These are phyloP conservation scores for Bettongia penicillata DNA, from an alignment of 2,113 vertebrate genomes.

Conservation along the genomic window DNA sequence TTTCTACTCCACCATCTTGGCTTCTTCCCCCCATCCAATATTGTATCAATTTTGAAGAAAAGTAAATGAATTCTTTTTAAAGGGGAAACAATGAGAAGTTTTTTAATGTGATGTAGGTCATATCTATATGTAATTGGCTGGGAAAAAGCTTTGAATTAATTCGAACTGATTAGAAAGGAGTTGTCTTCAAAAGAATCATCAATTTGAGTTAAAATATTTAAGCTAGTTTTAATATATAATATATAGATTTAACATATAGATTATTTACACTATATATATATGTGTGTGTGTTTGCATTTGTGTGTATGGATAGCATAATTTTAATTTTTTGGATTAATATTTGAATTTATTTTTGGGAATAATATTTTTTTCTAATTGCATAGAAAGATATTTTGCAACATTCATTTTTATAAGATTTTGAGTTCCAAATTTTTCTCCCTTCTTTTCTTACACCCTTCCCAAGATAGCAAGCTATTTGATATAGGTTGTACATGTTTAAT, in stretches of 20 bases:
- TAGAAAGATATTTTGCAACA: too few species aligned
- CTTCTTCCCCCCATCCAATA: too few species aligned
- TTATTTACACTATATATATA: not conserved
- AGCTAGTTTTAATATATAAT: not conserved
- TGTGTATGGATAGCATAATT: not conserved
- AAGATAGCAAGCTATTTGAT: too few species aligned
- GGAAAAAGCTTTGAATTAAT: not conserved
- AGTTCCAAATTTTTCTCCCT: too few species aligned
- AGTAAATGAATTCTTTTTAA: not conserved
- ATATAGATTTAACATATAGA: not conserved
- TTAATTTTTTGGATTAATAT: too few species aligned
- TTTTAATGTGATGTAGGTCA: not conserved
- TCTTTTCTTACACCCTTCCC: too few species aligned
- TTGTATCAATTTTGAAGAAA: not conserved
- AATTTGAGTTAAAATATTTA: not conserved
- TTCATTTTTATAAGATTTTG: too few species aligned
- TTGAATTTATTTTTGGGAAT: too few species aligned
- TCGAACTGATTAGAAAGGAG: not conserved
- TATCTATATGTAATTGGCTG: not conserved
- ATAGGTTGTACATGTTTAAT: too few species aligned
- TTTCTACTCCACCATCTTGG: too few species aligned
- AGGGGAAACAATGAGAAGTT: not conserved
- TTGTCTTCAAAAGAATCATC: not conserved
- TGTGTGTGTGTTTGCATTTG: not conserved
- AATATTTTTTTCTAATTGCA: too few species aligned